Percentiles rank a stretch among this genome's conserved stretches.
Evolutionary conservation across 2,797 vertebrate genomes (phyloP).

Genomic region (Vespertilio murinus): DNA sequence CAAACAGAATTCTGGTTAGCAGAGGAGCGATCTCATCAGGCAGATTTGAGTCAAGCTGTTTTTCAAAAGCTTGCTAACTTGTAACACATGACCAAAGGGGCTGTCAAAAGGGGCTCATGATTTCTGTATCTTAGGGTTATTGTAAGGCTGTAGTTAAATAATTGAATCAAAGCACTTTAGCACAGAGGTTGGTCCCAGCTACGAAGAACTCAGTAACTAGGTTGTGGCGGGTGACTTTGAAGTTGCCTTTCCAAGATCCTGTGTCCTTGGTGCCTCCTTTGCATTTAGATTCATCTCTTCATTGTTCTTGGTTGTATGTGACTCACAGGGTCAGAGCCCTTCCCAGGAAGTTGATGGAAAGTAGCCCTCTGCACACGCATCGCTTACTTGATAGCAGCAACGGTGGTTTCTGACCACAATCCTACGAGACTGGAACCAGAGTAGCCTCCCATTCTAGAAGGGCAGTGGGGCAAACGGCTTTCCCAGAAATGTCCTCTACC

Average conservation of each 20-base stretch:
- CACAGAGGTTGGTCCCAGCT: background rate
- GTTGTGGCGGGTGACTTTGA: background rate
- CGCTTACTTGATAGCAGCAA: background rate
- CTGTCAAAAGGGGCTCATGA: background rate
- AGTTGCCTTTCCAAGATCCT: background rate
- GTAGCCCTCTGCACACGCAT: background rate
- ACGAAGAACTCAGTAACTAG: background rate
- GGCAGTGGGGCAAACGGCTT: background rate
- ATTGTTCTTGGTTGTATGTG: background rate
- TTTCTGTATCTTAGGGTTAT: background rate
- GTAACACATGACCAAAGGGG: background rate
- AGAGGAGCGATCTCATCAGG: constrained; percentile 33
- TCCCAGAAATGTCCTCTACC: background rate
- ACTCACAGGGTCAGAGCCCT: background rate
- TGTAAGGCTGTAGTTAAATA: constrained; percentile 16
- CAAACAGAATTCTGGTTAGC: constrained; percentile 54
- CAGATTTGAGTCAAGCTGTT: constrained; percentile 55
- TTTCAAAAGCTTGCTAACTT: constrained; percentile 55
- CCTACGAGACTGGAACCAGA: background rate
- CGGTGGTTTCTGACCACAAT: background rate
- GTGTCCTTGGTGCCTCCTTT: background rate
- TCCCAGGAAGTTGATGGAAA: background rate
- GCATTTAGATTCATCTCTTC: background rate
- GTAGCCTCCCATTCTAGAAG: background rate
- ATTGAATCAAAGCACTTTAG: background rate